phyloP scores from a whole-genome alignment of 2,888 invertebrate genomes.

The Girardia tigrina region DNA sequence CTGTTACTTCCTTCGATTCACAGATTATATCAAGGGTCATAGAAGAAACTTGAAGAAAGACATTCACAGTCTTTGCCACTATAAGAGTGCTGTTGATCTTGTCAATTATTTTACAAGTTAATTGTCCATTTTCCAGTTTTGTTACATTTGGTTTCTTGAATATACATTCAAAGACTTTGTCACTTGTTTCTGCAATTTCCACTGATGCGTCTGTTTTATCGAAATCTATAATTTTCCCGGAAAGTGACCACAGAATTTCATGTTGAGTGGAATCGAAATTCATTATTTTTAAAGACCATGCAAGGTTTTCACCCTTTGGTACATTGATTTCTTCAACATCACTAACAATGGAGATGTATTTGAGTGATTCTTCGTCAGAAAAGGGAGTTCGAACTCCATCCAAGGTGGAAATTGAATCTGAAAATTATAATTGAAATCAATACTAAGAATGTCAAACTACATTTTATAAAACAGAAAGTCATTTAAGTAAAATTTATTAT shows the following conservation, averaged over 20 bases:
- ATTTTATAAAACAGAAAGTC: background rate
- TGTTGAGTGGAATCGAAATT: background rate
- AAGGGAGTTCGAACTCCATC: slow-evolving; percentile 33
- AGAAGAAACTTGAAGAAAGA: background rate
- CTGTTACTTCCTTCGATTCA: background rate
- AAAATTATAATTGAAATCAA: too few relatives aligned
- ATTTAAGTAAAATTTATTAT: too few relatives aligned
- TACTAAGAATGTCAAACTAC: background rate
- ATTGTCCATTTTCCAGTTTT: background rate
- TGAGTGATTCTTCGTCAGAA: slow-evolving; percentile 30
- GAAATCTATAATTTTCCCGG: background rate
- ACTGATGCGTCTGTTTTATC: background rate
- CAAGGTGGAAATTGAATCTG: slow-evolving; percentile 31
- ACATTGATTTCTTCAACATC: background rate
- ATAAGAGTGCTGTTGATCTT: background rate
- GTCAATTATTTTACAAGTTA: background rate
- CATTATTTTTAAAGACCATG: background rate
- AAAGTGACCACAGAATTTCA: background rate
- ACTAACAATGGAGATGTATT: background rate
- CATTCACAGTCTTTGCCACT: background rate
- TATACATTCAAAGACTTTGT: background rate
- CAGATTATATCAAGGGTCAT: background rate
- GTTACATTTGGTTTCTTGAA: background rate
- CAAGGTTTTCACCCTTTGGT: background rate
- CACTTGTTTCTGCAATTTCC: background rate